Conservation (phyloP, 1,140 invertebrate species). For the Drosophila sucinea region DNA sequence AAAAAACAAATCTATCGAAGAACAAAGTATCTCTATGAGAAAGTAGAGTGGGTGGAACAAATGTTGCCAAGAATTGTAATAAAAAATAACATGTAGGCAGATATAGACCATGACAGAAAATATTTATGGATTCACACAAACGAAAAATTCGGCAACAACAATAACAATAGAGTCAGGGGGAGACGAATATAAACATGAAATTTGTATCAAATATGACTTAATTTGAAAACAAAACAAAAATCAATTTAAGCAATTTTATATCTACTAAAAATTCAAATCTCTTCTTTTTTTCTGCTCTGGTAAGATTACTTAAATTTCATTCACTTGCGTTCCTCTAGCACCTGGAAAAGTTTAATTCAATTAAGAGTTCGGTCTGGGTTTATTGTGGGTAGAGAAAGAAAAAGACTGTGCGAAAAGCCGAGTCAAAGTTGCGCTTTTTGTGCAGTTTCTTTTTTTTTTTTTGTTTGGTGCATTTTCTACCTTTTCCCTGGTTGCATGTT, state of each 20-base stretch:
- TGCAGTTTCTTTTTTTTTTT: slow-evolving; percentile 42
- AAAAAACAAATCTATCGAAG: background rate
- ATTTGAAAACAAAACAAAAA: background rate
- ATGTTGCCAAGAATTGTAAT: slow-evolving; percentile 19
- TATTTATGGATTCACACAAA: slow-evolving; percentile 17
- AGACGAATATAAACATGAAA: background rate
- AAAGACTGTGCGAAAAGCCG: slow-evolving; percentile 27
- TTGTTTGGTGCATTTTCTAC: slow-evolving; percentile 25
- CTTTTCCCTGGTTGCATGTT: slow-evolving; percentile 37
- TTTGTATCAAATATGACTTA: background rate
- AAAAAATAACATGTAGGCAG: slow-evolving; percentile 5
- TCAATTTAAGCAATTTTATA: background rate
- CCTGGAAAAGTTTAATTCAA: slow-evolving; percentile 64
- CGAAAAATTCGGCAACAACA: background rate
- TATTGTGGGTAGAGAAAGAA: slow-evolving; percentile 30
- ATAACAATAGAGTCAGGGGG: no score
- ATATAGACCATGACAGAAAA: background rate
- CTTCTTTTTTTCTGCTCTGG: background rate
- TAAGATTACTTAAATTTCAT: slow-evolving; percentile 32
- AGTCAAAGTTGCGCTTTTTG: slow-evolving; percentile 64
- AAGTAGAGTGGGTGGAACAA: background rate
- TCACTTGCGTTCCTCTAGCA: slow-evolving; percentile 3
- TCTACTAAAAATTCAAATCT: background rate
- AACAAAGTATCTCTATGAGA: background rate
- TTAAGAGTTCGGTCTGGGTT: slow-evolving; percentile 53